Conservation (phyloP, 2,113 vertebrate genomes). For the Maccullochella peelii region DNA sequence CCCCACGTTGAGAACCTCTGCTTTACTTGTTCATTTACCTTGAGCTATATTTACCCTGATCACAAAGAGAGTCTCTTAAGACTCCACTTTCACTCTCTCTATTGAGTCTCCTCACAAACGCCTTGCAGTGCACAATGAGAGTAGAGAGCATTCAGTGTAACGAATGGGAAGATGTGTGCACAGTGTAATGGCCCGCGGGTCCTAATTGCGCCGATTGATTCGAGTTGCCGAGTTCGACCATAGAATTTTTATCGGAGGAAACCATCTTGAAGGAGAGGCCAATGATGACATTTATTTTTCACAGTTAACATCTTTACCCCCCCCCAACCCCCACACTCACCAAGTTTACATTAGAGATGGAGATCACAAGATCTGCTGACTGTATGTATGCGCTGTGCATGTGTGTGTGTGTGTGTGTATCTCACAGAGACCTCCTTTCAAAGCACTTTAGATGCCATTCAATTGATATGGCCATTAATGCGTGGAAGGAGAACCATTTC, state of each 20-base stretch:
- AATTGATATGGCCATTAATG: slow-evolving; percentile 78
- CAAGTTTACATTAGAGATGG: slow-evolving; percentile 77
- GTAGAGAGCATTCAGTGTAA: slow-evolving; percentile 57
- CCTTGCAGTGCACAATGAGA: slow-evolving; percentile 66
- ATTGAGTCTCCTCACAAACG: slow-evolving; percentile 62
- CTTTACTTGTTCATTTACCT: slow-evolving; percentile 64
- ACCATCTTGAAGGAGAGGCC: slow-evolving; percentile 69
- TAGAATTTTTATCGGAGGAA: slow-evolving; percentile 74
- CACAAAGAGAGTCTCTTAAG: slow-evolving; percentile 72
- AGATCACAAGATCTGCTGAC: slow-evolving; percentile 76
- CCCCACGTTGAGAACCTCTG: slow-evolving; percentile 35
- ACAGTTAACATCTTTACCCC: slow-evolving; percentile 72
- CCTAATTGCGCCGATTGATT: slow-evolving; percentile 78
- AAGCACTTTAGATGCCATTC: slow-evolving; percentile 75
- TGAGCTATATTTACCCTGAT: slow-evolving; percentile 66
- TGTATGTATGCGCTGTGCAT: slow-evolving; percentile 27
- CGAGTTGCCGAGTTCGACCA: slow-evolving; percentile 62
- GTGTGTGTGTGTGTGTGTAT: slow-evolving; percentile 31
- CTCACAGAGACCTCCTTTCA: slow-evolving; percentile 67
- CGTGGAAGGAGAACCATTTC: slow-evolving; percentile 67
- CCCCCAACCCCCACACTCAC: slow-evolving; percentile 29
- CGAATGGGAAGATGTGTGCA: slow-evolving; percentile 66
- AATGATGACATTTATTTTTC: slow-evolving; percentile 81
- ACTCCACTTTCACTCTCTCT: slow-evolving; percentile 52
- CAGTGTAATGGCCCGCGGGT: slow-evolving; percentile 71